Evolutionary conservation across 1,140 invertebrate genomes (phyloP).

Genomic region (Heliconius himera): DNA sequence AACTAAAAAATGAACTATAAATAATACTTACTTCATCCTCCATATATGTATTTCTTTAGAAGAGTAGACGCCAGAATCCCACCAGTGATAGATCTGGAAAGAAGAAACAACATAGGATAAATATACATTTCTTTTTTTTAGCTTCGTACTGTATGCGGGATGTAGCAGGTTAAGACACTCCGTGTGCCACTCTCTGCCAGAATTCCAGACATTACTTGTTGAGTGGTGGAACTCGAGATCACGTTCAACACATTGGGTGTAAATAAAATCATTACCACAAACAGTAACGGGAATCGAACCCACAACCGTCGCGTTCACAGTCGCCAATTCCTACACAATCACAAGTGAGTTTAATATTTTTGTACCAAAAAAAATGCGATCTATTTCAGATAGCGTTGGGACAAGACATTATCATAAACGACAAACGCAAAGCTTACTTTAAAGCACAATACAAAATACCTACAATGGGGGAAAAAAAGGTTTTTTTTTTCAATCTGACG

Average conservation of each 20-base stretch:
- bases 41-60: background rate
- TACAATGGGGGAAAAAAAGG: background rate
- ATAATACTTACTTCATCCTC: too few species aligned
- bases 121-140: background rate
- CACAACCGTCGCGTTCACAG: background rate
- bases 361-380: background rate
- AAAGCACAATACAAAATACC: background rate
- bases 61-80: background rate
- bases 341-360: background rate
- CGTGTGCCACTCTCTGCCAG: background rate
- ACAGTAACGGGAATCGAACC: background rate
- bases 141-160: background rate
- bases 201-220: too few species aligned
- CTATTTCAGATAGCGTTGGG: background rate
- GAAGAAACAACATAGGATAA: background rate
- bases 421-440: constrained; percentile 7
- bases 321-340: background rate
- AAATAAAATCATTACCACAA: background rate
- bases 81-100: background rate
- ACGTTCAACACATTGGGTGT: too few species aligned
- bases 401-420: background rate
- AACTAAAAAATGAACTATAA: too few species aligned
- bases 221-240: background rate
- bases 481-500: too few species aligned
- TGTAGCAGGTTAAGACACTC: background rate